Evolutionary conservation across 2,797 vertebrate species (phyloP), one percentile per base, ranked within the genome.

Genomic region (Galaxias olidus): DNA sequence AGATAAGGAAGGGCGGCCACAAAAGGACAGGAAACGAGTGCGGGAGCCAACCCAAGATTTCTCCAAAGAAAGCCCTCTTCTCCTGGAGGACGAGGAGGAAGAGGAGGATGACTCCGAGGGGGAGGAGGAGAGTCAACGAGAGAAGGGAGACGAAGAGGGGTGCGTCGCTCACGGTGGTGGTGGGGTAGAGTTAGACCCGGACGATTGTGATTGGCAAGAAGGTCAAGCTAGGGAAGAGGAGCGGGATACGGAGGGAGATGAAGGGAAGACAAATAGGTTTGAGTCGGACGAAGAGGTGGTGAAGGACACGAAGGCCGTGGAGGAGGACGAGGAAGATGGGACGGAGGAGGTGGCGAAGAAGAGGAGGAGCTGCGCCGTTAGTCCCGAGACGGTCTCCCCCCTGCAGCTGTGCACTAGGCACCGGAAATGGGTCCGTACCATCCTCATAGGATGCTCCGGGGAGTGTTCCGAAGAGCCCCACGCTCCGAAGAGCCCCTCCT

Each of bases 361-460:
- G 6, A 30, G 30, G 30, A 30, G 30, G 30, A 30, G 30, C 30
- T 30, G 59, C 41, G 14, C 47, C 45, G 19, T 59, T 19, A 42
- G 60, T 40, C 41, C 48, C 9, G 50, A 58, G 4, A 18, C 66
- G 40, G 3, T 9, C 4, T 15, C 66, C 41, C 47, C 72, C 9
- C 77, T 79, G 54, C 86, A 86, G 50, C 88, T 91, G 75, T 93
- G 92, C 78, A 87, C 84, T 63, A 90, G 61, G 82, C 92, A 92
- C 75, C 83, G 74, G 53, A 86, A 86, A 40, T 91, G 85, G 89
- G 89, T 90, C 76, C 82, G 44, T 54, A 92, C 68, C 81, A 90
- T 93, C 57, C 82, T 93, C 58, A 66, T 63, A 54, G 81, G 82
- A 42, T 93, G 91, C 81, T 83, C 87, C 0, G 82, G 86, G 0